Conservation (phyloP, 2,888 invertebrate genomes). For the Eurytoma californica region DNA sequence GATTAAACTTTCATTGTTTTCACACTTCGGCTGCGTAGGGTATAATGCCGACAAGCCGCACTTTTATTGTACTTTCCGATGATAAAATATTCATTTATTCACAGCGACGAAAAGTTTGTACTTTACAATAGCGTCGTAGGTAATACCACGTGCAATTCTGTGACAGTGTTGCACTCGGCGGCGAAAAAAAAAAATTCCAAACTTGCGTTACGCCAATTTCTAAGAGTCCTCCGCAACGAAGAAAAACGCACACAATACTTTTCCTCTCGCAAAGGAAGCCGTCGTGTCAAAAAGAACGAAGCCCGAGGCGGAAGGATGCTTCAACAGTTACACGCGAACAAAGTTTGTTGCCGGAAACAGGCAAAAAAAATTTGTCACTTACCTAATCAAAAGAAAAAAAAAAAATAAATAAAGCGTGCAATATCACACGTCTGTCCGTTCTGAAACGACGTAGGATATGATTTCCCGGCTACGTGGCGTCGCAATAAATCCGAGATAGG, state of each 20-base stretch:
- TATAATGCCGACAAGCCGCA: neutral
- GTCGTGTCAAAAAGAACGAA: conserved; percentile 18
- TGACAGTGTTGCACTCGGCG: too few relatives aligned
- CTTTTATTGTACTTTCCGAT: too few relatives aligned
- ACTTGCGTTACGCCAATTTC: conserved; percentile 28
- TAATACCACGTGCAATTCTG: too few relatives aligned
- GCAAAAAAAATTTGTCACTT: too few relatives aligned
- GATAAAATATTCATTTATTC: too few relatives aligned
- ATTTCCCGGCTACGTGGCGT: conserved; percentile 20
- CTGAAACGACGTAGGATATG: neutral
- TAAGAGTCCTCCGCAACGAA: conserved; percentile 3
- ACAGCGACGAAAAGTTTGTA: neutral
- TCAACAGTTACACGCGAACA: too few relatives aligned
- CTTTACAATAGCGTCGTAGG: neutral
- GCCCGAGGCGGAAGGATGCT: neutral
- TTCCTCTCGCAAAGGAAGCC: conserved; percentile 29
- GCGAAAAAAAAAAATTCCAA: neutral
- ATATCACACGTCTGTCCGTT: too few relatives aligned
- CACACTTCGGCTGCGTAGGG: too few relatives aligned
- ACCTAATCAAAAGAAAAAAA: neutral
- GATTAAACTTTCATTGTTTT: conserved; percentile 10
- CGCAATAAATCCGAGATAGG: conserved; percentile 31
- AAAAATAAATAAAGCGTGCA: too few relatives aligned
- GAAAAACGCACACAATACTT: conserved; percentile 34
- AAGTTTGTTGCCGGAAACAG: too few relatives aligned